A percentile compares a stretch with the other conserved stretches of the same genome.
Conservation (phyloP, 2,888 invertebrate genomes). For the Anthophora plumipes region DNA sequence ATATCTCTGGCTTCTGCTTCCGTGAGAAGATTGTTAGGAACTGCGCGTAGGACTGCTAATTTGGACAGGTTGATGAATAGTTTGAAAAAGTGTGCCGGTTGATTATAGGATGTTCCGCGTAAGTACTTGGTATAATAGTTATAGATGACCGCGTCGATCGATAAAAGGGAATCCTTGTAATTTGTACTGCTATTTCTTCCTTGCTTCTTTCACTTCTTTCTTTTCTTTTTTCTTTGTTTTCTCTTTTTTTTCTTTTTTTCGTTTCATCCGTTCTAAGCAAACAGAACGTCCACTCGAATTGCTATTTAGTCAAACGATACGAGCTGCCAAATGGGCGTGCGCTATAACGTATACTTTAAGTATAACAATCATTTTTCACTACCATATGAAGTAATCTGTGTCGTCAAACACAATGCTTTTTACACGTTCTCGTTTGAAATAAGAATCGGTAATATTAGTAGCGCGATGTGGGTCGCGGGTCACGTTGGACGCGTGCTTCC, state of each 20-base stretch:
- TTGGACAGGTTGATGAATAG: conserved; percentile 73
- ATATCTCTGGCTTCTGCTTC: conserved; percentile 63
- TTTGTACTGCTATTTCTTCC: conserved; percentile 10
- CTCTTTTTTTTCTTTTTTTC: not conserved
- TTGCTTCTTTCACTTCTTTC: not conserved
- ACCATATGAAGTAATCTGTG: not conserved
- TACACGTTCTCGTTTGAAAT: not conserved
- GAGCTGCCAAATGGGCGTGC: not conserved
- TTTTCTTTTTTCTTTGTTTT: not conserved
- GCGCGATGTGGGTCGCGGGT: conserved; percentile 41
- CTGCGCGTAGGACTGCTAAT: conserved; percentile 64
- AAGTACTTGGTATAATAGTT: conserved; percentile 58
- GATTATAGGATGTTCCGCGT: conserved; percentile 68
- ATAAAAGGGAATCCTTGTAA: conserved; percentile 55
- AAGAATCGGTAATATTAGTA: conserved; percentile 13
- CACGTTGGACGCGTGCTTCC: conserved; percentile 35
- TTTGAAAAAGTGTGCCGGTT: conserved; percentile 69
- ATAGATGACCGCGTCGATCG: conserved; percentile 65
- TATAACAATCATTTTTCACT: no score
- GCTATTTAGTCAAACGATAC: conserved; percentile 36
- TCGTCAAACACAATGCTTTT: not conserved
- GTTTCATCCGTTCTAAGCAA: conserved; percentile 11
- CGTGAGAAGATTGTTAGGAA: conserved; percentile 65
- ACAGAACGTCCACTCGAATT: not conserved
- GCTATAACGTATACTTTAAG: no score